Evolutionary conservation across 2,888 invertebrate genomes (phyloP).

Genomic region (Amphipyra berbera): DNA sequence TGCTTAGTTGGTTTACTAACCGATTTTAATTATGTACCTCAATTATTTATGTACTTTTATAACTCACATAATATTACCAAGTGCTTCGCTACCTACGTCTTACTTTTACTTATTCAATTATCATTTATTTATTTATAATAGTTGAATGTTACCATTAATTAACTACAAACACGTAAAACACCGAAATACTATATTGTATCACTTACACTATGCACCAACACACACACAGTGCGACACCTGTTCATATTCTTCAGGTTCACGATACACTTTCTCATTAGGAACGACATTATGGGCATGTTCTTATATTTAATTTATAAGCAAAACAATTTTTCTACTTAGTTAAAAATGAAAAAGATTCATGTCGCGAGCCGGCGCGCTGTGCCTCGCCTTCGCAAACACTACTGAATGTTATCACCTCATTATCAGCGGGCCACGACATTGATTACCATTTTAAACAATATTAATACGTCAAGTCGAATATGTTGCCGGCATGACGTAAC

Average conservation of each 20-base stretch:
- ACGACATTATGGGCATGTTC: constrained; percentile 71
- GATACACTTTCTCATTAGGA: constrained; percentile 77
- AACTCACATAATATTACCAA: no score
- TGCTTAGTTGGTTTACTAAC: constrained; percentile 9
- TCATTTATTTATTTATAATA: no score
- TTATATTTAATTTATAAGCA: constrained; percentile 7
- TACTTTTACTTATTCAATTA: no score
- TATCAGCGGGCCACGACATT: constrained; percentile 75
- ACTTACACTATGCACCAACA: constrained; percentile 77
- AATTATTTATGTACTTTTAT: no score
- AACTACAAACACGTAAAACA: neutral
- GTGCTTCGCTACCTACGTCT: no score
- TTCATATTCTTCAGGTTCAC: constrained; percentile 73
- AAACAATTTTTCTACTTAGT: constrained; percentile 26
- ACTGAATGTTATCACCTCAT: constrained; percentile 78
- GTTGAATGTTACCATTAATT: no score
- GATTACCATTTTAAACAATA: constrained; percentile 80
- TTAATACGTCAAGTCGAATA: constrained; percentile 65
- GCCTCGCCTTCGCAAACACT: constrained; percentile 63
- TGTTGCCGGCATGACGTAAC: constrained; percentile 63
- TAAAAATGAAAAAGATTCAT: constrained; percentile 48
- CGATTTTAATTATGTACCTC: neutral
- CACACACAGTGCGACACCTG: constrained; percentile 70
- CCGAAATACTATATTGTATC: constrained; percentile 4
- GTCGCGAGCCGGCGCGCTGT: constrained; percentile 60